phyloP scores from a whole-genome alignment of 2,113 vertebrate genomes.

The Ginglymostoma cirratum region DNA sequence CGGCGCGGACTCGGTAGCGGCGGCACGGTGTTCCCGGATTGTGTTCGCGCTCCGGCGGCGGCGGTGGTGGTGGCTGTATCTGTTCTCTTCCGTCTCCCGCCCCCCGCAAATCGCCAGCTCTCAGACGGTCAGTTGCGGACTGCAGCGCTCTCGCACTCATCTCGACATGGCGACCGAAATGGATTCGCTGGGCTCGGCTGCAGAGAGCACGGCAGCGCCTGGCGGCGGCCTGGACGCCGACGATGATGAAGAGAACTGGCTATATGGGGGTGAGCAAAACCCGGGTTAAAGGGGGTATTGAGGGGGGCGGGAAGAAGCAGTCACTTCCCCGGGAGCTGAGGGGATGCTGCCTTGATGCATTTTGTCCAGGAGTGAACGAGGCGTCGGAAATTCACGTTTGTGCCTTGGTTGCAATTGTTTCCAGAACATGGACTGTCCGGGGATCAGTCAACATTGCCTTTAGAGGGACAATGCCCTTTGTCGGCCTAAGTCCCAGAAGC shows the following conservation, averaged over 20 bases:
- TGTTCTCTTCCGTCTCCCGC: not conserved
- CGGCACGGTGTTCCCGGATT: not conserved
- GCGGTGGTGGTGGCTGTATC: not conserved
- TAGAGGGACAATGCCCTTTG: constrained; percentile 21
- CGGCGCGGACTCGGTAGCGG: constrained; percentile 22
- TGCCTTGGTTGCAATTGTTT: no score
- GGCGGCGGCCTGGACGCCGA: constrained; percentile 45
- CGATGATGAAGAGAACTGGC: constrained; percentile 56
- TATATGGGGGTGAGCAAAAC: constrained; percentile 53
- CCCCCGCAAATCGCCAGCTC: not conserved
- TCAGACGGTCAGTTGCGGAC: not conserved
- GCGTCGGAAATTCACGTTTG: not conserved
- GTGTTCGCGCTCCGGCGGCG: not conserved
- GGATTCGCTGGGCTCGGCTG: constrained; percentile 43
- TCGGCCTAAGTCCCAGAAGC: not conserved
- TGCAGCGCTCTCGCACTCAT: not conserved
- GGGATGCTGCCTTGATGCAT: not conserved
- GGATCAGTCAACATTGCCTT: not conserved
- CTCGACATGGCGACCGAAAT: constrained; percentile 43
- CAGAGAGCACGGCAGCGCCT: constrained; percentile 38
- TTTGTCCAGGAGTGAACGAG: not conserved
- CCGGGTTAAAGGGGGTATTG: not conserved
- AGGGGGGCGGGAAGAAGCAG: not conserved
- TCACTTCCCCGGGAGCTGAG: not conserved
- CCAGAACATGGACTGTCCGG: not conserved